A percentile compares a stretch with the other conserved stretches of the same genome.
phyloP scores from a whole-genome alignment of 1,140 invertebrate species.

The Drosophila biarmipes region DNA sequence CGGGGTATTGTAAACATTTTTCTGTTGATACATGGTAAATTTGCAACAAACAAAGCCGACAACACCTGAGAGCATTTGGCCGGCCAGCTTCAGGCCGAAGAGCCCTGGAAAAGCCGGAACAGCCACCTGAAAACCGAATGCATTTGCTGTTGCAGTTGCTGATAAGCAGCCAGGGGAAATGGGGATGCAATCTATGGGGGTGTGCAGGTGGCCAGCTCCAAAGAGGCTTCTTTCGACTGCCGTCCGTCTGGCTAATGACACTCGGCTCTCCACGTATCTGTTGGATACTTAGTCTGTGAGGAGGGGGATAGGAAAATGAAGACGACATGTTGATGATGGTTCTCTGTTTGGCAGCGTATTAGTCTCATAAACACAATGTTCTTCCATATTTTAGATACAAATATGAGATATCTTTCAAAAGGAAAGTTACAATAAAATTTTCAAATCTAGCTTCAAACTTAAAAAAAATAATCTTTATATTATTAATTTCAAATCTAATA shows the following conservation, averaged over 20 bases:
- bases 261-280: slow-evolving; percentile 4
- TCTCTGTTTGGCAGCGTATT: neutral
- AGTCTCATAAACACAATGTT: neutral
- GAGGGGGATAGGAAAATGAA: slow-evolving; percentile 1
- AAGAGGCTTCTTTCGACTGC: slow-evolving; percentile 8
- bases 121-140: slow-evolving; percentile 21
- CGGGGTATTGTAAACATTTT: slow-evolving; percentile 49
- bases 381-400: neutral
- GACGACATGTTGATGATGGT: slow-evolving; percentile 7
- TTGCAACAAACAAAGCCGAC: slow-evolving; percentile 30
- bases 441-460: too few relatives aligned
- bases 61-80: slow-evolving; percentile 28
- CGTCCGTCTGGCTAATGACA: slow-evolving; percentile 17
- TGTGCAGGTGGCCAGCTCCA: neutral
- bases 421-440: too few relatives aligned
- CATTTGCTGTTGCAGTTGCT: slow-evolving; percentile 28
- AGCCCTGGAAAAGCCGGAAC: slow-evolving; percentile 11
- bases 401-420: neutral
- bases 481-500: too few relatives aligned
- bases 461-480: too few relatives aligned
- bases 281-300: neutral
- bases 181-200: neutral
- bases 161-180: slow-evolving; percentile 23
- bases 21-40: slow-evolving; percentile 36
- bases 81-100: slow-evolving; percentile 24